Conservation (phyloP, 2,113 vertebrate species). For the Euleptes europaea region DNA sequence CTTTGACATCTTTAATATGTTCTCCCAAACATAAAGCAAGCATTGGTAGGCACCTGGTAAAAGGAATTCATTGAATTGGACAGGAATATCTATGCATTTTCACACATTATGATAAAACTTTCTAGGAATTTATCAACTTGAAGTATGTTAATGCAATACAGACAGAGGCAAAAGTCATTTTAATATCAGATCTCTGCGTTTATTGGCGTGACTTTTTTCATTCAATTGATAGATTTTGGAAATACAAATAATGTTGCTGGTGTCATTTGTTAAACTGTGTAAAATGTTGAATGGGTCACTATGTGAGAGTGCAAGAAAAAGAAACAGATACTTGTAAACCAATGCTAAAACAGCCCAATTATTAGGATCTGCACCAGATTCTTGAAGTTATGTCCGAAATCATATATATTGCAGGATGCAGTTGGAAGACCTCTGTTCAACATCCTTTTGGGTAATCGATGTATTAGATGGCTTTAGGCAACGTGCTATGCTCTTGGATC, state of each 20-base stretch:
- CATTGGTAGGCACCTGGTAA: constrained; percentile 16
- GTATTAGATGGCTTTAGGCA: background rate
- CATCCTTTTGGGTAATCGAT: background rate
- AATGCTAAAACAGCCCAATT: background rate
- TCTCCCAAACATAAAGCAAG: constrained; percentile 45
- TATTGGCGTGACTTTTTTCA: background rate
- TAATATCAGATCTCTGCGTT: background rate
- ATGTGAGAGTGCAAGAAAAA: background rate
- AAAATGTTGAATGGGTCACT: background rate
- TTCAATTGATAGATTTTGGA: background rate
- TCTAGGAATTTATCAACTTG: background rate
- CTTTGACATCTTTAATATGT: constrained; percentile 26
- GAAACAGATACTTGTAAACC: background rate
- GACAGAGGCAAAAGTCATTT: background rate
- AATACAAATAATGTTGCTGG: background rate
- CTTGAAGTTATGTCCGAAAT: background rate
- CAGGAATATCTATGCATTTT: background rate
- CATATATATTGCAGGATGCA: background rate
- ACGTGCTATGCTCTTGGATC: background rate
- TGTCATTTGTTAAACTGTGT: background rate
- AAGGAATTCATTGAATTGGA: constrained; percentile 21
- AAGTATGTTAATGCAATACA: background rate
- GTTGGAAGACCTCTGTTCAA: background rate
- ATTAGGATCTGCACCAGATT: background rate
- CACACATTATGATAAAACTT: background rate